Conservation (phyloP, 2,113 vertebrate species). For the Xiphophorus hellerii region DNA sequence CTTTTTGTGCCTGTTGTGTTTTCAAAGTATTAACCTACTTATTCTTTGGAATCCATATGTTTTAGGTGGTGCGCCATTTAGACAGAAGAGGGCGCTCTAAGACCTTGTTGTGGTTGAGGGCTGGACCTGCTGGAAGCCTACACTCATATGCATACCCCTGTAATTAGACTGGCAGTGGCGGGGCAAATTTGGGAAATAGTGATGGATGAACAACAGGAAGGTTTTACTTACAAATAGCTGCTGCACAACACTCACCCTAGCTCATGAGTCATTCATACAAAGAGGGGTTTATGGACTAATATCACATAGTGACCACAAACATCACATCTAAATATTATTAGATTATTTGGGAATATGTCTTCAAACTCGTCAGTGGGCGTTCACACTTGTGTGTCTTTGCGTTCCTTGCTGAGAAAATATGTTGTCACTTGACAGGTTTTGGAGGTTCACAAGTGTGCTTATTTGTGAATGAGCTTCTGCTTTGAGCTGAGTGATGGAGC, state of each 20-base stretch:
- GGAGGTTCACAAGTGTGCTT: constrained; percentile 24
- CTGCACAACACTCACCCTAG: not conserved
- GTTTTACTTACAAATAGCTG: constrained; percentile 27
- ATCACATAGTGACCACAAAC: not conserved
- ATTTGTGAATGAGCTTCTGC: constrained; percentile 65
- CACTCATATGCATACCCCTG: constrained; percentile 14
- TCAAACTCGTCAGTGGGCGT: not conserved
- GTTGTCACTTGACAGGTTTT: constrained; percentile 50
- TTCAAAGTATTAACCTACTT: not conserved
- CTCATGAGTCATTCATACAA: not conserved
- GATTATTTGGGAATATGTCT: not conserved
- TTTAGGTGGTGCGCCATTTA: not conserved
- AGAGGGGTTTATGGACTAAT: not conserved
- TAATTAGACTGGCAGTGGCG: constrained; percentile 39
- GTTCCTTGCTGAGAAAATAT: constrained; percentile 19
- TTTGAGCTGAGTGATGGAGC: constrained; percentile 43
- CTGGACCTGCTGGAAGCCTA: constrained; percentile 3
- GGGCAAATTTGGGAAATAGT: constrained; percentile 24
- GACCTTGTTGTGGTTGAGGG: not conserved
- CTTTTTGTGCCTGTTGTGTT: not conserved
- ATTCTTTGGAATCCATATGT: not conserved
- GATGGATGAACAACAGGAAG: constrained; percentile 33
- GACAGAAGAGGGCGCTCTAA: constrained; percentile 55
- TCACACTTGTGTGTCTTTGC: constrained; percentile 9
- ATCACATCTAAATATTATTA: not conserved